These are phyloP conservation scores for Gnathonemus echidnorhynchus DNA, from an alignment of 2,113 vertebrate species.

Conservation along the genomic window DNA sequence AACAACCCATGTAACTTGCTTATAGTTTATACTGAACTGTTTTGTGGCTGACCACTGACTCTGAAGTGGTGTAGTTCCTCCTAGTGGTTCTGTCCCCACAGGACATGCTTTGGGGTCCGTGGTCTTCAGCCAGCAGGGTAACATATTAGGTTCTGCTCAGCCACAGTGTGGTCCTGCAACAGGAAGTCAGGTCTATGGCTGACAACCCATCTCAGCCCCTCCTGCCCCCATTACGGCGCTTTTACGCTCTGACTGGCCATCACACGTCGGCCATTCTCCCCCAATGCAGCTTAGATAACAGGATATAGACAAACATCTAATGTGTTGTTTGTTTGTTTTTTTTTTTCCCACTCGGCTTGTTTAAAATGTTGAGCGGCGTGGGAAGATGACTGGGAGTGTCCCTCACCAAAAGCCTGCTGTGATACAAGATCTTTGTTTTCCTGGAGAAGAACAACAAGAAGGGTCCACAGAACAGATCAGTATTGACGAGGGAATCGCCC, in stretches of 20 bases:
- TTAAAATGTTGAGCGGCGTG: neutral
- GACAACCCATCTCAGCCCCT: neutral
- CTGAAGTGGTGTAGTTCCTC: neutral
- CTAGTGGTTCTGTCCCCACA: neutral
- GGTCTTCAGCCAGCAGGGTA: neutral
- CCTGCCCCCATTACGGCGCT: neutral
- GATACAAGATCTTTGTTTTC: constrained; percentile 5
- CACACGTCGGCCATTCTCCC: neutral
- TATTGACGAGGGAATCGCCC: neutral
- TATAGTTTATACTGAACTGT: neutral
- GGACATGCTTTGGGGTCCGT: neutral
- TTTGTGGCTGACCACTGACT: neutral
- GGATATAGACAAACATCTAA: neutral
- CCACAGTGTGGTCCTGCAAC: neutral
- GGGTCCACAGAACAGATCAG: neutral
- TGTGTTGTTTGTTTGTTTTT: neutral
- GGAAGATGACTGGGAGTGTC: neutral
- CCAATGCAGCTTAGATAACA: neutral
- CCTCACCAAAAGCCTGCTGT: neutral
- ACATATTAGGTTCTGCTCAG: neutral
- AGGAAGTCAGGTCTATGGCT: neutral
- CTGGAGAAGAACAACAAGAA: neutral
- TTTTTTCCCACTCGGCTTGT: neutral
- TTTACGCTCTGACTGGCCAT: neutral
- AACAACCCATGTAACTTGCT: neutral